phyloP scores from a whole-genome alignment of 2,888 invertebrate species.

The Rhodophaea formosa region DNA sequence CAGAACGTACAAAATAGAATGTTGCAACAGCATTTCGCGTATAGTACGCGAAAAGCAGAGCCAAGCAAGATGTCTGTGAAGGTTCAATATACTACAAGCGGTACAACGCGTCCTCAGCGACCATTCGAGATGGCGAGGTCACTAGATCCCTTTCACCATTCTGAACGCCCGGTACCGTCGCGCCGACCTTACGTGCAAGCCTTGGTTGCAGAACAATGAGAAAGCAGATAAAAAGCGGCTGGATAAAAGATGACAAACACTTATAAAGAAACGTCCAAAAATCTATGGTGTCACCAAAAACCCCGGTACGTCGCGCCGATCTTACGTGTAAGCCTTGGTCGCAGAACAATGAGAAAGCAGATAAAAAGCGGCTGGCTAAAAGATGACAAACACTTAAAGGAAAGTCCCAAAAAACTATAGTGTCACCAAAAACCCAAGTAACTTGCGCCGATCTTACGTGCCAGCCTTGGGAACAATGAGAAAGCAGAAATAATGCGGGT shows the following conservation, averaged over 20 bases:
- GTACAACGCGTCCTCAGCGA: constrained; percentile 43
- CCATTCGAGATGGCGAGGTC: constrained; percentile 65
- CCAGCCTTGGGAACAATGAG: constrained; percentile 39
- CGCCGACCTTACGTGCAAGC: constrained; percentile 61
- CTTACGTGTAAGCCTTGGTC: constrained; percentile 53
- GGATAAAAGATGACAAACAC: neutral
- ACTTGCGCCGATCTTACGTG: constrained; percentile 54
- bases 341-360: neutral
- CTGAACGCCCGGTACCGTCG: constrained; percentile 56
- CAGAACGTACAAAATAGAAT: no score
- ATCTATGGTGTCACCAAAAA: constrained; percentile 22
- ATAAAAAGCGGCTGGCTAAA: neutral
- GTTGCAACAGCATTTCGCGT: neutral
- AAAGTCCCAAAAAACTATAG: no score
- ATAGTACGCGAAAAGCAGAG: constrained; percentile 12
- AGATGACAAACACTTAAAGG: no score
- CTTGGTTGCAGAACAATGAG: constrained; percentile 24
- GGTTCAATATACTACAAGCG: constrained; percentile 55
- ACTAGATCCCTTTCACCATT: constrained; percentile 71
- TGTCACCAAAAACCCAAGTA: constrained; percentile 60
- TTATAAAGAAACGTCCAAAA: no score
- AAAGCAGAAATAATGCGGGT: neutral
- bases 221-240: neutral
- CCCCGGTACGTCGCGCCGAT: constrained; percentile 56
- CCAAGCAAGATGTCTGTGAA: constrained; percentile 37